phyloP scores from a whole-genome alignment of 2,797 vertebrate genomes.

The Lepus townsendii region DNA sequence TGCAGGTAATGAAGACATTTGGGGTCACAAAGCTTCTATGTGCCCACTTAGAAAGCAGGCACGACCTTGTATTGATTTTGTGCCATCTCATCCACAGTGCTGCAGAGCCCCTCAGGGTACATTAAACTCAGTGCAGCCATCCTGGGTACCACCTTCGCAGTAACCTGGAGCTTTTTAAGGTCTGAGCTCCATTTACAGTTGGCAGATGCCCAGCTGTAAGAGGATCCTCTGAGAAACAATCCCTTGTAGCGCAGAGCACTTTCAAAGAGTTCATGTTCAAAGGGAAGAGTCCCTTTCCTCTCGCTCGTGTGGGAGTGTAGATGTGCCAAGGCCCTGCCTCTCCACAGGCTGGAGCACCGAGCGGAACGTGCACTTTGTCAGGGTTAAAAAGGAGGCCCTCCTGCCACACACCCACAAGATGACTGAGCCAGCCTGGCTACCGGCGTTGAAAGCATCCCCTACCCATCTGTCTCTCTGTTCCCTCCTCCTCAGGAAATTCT shows the following conservation, averaged over 20 bases:
- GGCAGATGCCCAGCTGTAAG: conserved; percentile 62
- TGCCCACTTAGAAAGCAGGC: conserved; percentile 63
- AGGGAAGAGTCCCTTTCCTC: conserved; percentile 15
- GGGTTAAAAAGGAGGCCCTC: neutral
- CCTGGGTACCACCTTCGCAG: conserved; percentile 21
- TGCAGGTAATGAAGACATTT: conserved; percentile 77
- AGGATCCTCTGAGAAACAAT: conserved; percentile 32
- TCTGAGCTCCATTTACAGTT: conserved; percentile 62
- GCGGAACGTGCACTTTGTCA: neutral
- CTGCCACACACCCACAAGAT: neutral
- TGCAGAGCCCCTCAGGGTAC: conserved; percentile 48
- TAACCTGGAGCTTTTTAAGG: conserved; percentile 64
- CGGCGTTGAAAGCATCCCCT: neutral
- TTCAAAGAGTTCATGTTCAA: conserved; percentile 12
- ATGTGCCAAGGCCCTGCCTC: neutral
- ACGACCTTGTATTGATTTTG: neutral
- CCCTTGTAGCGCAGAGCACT: neutral
- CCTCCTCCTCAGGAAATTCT: neutral
- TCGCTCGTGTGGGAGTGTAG: neutral
- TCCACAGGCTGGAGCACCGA: neutral
- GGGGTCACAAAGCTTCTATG: conserved; percentile 62
- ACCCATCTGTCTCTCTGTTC: neutral
- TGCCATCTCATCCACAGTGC: conserved; percentile 52
- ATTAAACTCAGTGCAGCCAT: conserved; percentile 58
- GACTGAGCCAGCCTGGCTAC: neutral